phyloP scores from a whole-genome alignment of 2,888 invertebrate species.

The Drosophila peninsularis region DNA sequence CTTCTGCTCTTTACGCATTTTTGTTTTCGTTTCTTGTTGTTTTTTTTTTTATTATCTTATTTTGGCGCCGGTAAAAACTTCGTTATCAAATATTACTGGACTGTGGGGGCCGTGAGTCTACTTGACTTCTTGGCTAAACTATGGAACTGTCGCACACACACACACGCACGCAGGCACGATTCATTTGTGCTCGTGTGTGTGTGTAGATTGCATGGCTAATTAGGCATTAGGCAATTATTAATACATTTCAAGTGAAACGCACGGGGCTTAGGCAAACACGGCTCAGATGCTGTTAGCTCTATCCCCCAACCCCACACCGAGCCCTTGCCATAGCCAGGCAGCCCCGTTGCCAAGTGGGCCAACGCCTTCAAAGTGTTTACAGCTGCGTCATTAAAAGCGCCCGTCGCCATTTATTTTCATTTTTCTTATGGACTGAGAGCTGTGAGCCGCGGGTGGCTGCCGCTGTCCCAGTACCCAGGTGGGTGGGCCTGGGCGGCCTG shows the following conservation, averaged over 20 bases:
- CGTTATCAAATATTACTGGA: conserved; percentile 39
- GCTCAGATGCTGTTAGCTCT: conserved; percentile 33
- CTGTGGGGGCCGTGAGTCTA: conserved; percentile 12
- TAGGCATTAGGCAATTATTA: conserved; percentile 76
- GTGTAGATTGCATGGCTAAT: conserved; percentile 67
- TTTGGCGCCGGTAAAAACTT: conserved; percentile 54
- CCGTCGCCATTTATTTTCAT: conserved; percentile 65
- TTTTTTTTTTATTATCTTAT: conserved; percentile 18
- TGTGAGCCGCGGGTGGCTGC: conserved; percentile 11
- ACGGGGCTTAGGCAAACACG: conserved; percentile 45
- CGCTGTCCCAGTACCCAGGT: conserved; percentile 8
- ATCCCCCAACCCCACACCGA: not conserved
- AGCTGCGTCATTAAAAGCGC: conserved; percentile 74
- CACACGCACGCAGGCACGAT: conserved; percentile 5
- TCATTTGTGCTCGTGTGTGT: conserved; percentile 10
- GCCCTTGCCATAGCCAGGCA: not conserved
- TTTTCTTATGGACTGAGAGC: conserved; percentile 15
- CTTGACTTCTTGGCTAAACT: conserved; percentile 16
- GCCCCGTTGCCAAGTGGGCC: conserved; percentile 54
- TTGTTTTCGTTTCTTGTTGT: conserved; percentile 12
- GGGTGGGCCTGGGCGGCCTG: not conserved
- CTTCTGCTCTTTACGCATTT: conserved; percentile 48
- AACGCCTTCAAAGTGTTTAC: conserved; percentile 72
- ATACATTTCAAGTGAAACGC: conserved; percentile 54
- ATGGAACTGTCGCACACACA: conserved; percentile 11